phyloP scores from a whole-genome alignment of 2,113 vertebrate species.

The Pterocles gutturalis region DNA sequence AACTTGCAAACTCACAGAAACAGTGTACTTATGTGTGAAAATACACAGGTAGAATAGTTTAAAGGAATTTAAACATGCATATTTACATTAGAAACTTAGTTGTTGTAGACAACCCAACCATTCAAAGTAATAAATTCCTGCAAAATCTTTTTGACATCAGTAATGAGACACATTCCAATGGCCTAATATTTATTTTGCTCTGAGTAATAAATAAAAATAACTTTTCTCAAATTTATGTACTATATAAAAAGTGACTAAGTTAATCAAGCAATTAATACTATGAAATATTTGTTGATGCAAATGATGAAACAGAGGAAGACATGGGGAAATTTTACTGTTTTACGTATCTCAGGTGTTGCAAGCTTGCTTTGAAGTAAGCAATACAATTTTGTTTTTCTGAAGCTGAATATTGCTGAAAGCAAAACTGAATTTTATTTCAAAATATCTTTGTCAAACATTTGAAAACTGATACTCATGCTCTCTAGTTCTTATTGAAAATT shows the following conservation, averaged over 20 bases:
- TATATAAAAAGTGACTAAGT: background rate
- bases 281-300: background rate
- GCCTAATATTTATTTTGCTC: background rate
- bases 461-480: background rate
- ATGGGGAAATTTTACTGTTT: background rate
- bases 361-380: background rate
- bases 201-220: background rate
- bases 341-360: background rate
- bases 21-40: background rate
- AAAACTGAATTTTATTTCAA: background rate
- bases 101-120: background rate
- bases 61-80: background rate
- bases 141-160: background rate
- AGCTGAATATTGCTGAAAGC: background rate
- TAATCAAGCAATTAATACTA: background rate
- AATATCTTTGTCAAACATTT: background rate
- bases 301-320: background rate
- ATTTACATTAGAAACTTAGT: background rate
- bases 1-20: background rate
- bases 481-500: background rate
- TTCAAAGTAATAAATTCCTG: background rate
- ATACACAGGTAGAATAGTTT: background rate
- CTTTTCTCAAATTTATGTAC: background rate
- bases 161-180: background rate
- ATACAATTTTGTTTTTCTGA: background rate